These are phyloP conservation scores for Thysanoteuthis rhombus DNA, from an alignment of 2,888 invertebrate genomes.

Conservation along the genomic window DNA sequence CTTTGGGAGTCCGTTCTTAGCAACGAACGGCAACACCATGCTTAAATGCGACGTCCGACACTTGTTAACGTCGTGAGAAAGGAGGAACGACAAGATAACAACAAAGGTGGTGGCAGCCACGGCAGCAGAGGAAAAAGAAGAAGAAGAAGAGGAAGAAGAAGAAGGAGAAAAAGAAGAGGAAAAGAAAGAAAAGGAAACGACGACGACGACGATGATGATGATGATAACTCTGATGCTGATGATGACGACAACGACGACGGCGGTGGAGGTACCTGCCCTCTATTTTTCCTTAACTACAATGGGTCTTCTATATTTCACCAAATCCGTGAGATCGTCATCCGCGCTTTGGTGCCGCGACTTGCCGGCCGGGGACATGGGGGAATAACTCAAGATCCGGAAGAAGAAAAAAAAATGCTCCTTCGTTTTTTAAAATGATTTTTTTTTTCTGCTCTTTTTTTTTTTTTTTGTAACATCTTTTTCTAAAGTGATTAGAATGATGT, in stretches of 20 bases:
- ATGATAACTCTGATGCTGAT: fast-evolving
- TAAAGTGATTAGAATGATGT: too few species aligned
- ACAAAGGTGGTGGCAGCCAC: not conserved
- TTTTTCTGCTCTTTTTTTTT: not conserved
- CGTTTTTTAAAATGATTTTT: too few species aligned
- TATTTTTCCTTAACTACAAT: not conserved
- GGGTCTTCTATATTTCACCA: not conserved
- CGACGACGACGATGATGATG: not conserved
- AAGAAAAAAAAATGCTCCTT: too few species aligned
- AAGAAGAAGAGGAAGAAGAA: not conserved
- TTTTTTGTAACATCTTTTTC: not conserved
- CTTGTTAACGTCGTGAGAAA: not conserved
- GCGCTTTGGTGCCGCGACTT: not conserved
- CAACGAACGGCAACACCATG: too few species aligned
- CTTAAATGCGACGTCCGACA: not conserved
- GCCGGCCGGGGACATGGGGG: not conserved
- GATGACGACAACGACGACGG: not conserved
- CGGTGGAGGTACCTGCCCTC: not conserved
- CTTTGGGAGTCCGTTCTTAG: not conserved
- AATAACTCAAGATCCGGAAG: not conserved
- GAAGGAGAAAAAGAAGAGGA: not conserved
- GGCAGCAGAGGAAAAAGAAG: not conserved
- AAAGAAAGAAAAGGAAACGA: not conserved
- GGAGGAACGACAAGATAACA: not conserved
- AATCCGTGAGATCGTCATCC: not conserved